phyloP scores from a whole-genome alignment of 1,140 invertebrate genomes.

The Lethrus apterus region DNA sequence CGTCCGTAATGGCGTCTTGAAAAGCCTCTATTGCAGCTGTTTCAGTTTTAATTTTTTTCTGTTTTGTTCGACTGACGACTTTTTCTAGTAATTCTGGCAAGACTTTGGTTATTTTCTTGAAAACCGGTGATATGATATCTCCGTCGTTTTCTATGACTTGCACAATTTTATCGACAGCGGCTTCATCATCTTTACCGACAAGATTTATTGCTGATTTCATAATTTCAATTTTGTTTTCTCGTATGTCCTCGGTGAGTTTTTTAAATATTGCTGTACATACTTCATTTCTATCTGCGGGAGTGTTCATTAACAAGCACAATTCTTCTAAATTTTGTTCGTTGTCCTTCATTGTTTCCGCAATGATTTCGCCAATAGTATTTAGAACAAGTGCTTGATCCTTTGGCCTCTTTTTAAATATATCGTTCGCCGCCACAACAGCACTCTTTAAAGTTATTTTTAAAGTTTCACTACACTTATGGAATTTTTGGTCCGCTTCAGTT shows the following conservation, averaged over 20 bases:
- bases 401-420: constrained; percentile 37
- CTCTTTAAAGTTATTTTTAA: constrained; percentile 37
- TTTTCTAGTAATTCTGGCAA: constrained; percentile 33
- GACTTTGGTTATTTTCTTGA: constrained; percentile 37
- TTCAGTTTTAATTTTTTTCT: constrained; percentile 29
- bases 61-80: constrained; percentile 27
- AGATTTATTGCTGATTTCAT: constrained; percentile 29
- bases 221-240: constrained; percentile 29
- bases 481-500: constrained; percentile 30
- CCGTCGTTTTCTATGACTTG: constrained; percentile 17
- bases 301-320: constrained; percentile 31
- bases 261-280: constrained; percentile 31
- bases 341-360: constrained; percentile 25
- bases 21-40: constrained; percentile 29
- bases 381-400: constrained; percentile 36
- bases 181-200: constrained; percentile 21
- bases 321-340: constrained; percentile 28
- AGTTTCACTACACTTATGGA: constrained; percentile 25
- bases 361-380: constrained; percentile 29
- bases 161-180: constrained; percentile 16
- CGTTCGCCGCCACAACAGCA: constrained; percentile 35
- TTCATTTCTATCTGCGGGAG: constrained; percentile 30
- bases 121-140: constrained; percentile 23
- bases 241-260: constrained; percentile 31
- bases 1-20: constrained; percentile 28